These are phyloP conservation scores for Eumacrocentrus americanus DNA, from an alignment of 2,888 invertebrate species.

Conservation along the genomic window DNA sequence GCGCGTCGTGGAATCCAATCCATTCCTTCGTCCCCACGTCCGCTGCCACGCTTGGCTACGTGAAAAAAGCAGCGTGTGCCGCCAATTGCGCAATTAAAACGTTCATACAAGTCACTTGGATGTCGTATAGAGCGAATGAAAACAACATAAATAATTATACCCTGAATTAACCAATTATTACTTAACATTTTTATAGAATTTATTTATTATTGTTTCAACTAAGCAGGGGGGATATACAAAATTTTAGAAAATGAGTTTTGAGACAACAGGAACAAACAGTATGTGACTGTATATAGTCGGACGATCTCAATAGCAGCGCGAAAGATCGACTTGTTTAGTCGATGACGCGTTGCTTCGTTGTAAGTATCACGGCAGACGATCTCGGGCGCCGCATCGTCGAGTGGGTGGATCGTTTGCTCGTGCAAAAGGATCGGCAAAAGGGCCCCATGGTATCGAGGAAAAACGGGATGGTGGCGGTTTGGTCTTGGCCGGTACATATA, in stretches of 20 bases:
- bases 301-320: slow-evolving; percentile 10
- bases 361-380: neutral
- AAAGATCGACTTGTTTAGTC: neutral
- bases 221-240: too few relatives aligned
- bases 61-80: slow-evolving; percentile 28
- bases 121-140: neutral
- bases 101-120: slow-evolving; percentile 1
- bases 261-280: slow-evolving; percentile 23
- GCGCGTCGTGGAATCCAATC: slow-evolving; percentile 33
- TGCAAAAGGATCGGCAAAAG: neutral
- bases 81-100: slow-evolving; percentile 26
- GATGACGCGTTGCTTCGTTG: neutral
- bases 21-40: slow-evolving; percentile 22
- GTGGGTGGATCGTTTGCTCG: slow-evolving; percentile 22
- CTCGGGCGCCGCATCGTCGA: neutral
- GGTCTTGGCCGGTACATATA: too few relatives aligned
- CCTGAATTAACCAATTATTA: slow-evolving; percentile 18
- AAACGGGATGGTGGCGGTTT: slow-evolving; percentile 23
- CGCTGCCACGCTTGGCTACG: slow-evolving; percentile 28
- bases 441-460: slow-evolving; percentile 19
- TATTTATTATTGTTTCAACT: neutral
- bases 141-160: slow-evolving; percentile 16
- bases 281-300: slow-evolving; percentile 35
- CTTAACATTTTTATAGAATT: slow-evolving; percentile 5
- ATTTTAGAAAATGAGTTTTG: too few relatives aligned